A percentile compares a stretch with the other conserved stretches of the same genome.
Evolutionary conservation across 2,888 invertebrate genomes (phyloP).

Genomic region (Physocephala rufipes): DNA sequence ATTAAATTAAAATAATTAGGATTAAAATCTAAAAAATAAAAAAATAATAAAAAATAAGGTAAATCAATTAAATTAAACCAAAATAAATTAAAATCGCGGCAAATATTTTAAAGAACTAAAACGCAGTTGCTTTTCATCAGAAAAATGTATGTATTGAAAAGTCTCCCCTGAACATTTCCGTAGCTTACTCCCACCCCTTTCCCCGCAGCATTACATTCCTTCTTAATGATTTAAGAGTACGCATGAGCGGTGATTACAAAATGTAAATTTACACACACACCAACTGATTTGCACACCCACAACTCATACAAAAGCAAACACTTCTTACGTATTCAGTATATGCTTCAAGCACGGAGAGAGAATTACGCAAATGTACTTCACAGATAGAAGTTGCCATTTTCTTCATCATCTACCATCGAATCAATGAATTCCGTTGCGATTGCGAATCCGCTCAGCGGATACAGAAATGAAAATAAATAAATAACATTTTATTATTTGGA

Average conservation of each 20-base stretch:
- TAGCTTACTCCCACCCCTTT: too few species aligned
- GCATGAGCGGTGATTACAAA: slow-evolving; percentile 65
- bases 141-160: too few species aligned
- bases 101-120: too few species aligned
- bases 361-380: slow-evolving; percentile 25
- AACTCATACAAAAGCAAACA: slow-evolving; percentile 49
- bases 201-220: too few species aligned
- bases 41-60: too few species aligned
- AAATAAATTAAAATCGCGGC: too few species aligned
- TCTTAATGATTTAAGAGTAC: slow-evolving; percentile 45
- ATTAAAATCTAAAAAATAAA: too few species aligned
- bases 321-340: slow-evolving; percentile 27
- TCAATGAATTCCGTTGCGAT: not conserved
- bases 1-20: too few species aligned
- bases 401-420: not conserved
- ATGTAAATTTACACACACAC: slow-evolving; percentile 49
- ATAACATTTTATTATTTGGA: slow-evolving; percentile 31
- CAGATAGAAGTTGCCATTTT: not conserved
- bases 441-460: not conserved
- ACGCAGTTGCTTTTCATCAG: too few species aligned
- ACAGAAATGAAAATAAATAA: slow-evolving; percentile 21
- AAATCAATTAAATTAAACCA: too few species aligned
- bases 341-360: slow-evolving; percentile 20
- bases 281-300: slow-evolving; percentile 43
- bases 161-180: too few species aligned